A percentile compares a stretch with the other conserved stretches of the same genome.
Conservation (phyloP, 2,797 vertebrate genomes). For the Argyrosomus regius region DNA sequence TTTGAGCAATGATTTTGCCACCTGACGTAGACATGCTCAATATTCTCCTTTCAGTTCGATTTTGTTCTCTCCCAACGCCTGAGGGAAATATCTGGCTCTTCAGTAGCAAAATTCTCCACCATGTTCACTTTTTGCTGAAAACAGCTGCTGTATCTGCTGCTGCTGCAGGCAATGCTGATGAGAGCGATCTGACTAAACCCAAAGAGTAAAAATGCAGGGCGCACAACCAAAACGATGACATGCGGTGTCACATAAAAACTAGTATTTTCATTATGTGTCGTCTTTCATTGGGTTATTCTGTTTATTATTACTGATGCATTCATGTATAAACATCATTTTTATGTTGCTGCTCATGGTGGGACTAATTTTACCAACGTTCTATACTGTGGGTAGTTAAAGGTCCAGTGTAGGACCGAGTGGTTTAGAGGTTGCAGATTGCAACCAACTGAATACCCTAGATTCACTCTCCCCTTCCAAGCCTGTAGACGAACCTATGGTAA, state of each 20-base stretch:
- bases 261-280: no score
- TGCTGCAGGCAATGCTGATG: not conserved
- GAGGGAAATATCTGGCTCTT: not conserved
- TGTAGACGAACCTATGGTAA: no score
- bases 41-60: not conserved
- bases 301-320: not conserved
- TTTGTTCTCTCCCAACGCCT: not conserved
- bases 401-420: no score
- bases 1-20: not conserved
- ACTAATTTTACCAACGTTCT: not conserved
- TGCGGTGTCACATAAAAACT: not conserved
- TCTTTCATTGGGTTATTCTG: not conserved
- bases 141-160: no score
- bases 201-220: not conserved
- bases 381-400: not conserved
- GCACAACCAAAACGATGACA: not conserved
- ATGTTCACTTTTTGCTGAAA: not conserved
- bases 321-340: not conserved
- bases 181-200: not conserved
- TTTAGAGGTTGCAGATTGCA: no score
- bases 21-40: not conserved
- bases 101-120: not conserved
- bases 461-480: no score
- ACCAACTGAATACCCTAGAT: no score
- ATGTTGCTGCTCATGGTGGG: not conserved